Percentiles rank a stretch among this genome's conserved stretches.
phyloP scores from a whole-genome alignment of 1,140 invertebrate species.

The Macrocentrus cingulum region DNA sequence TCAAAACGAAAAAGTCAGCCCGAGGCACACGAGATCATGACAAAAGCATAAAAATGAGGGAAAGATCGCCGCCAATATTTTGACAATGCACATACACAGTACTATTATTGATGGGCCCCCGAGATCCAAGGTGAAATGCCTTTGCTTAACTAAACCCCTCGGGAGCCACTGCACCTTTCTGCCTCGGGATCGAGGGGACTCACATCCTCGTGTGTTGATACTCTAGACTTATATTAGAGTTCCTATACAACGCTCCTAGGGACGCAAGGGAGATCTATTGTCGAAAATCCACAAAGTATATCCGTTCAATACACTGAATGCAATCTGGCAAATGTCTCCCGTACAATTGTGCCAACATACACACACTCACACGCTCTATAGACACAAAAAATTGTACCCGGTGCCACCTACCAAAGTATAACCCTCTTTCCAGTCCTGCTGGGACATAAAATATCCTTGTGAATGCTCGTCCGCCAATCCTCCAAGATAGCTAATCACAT shows the following conservation, averaged over 20 bases:
- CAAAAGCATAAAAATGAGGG: constrained; percentile 39
- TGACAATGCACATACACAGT: constrained; percentile 49
- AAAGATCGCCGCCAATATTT: constrained; percentile 55
- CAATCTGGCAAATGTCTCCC: constrained; percentile 48
- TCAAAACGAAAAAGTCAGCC: constrained; percentile 43
- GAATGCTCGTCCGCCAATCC: too few relatives aligned
- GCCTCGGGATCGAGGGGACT: background rate
- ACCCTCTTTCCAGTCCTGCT: too few relatives aligned
- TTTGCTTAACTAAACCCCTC: background rate
- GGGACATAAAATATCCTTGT: too few relatives aligned
- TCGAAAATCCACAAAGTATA: constrained; percentile 19
- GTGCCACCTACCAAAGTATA: too few relatives aligned
- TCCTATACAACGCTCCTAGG: constrained; percentile 1
- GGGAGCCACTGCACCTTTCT: constrained; percentile 28
- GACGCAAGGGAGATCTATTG: background rate
- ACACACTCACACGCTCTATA: too few relatives aligned
- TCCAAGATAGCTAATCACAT: too few relatives aligned
- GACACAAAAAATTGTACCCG: too few relatives aligned
- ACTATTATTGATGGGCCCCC: constrained; percentile 42
- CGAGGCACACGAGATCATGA: constrained; percentile 37
- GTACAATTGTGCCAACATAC: constrained; percentile 13
- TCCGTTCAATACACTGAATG: constrained; percentile 33
- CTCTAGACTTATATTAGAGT: background rate
- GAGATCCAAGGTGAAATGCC: constrained; percentile 19
- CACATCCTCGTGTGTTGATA: constrained; percentile 9